These are phyloP conservation scores for Onthophagus sagittarius DNA, from an alignment of 2,888 invertebrate species.

Conservation along the genomic window DNA sequence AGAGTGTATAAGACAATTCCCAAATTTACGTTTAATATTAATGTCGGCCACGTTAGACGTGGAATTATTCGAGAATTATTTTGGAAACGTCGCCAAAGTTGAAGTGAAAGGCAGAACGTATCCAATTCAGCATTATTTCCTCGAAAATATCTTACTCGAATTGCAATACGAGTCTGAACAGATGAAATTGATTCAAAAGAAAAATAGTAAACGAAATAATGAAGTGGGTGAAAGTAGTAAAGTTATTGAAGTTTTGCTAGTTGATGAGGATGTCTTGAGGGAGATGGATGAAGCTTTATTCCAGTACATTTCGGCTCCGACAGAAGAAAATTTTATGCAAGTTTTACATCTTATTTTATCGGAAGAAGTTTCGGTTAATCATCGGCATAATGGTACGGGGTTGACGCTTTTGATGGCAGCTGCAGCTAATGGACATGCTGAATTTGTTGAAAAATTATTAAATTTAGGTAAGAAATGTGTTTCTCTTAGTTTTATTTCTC, in stretches of 20 bases:
- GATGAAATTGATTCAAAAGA: conserved; percentile 42
- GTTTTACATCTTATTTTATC: conserved; percentile 73
- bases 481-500: not conserved
- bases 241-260: not conserved
- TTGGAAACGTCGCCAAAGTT: conserved; percentile 58
- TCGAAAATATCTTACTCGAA: conserved; percentile 74
- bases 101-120: conserved; percentile 59
- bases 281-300: conserved; percentile 68
- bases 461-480: conserved; percentile 54
- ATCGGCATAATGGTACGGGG: conserved; percentile 48
- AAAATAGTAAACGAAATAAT: conserved; percentile 4
- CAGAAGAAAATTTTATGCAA: conserved; percentile 52
- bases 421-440: conserved; percentile 64
- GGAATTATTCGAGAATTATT: conserved; percentile 77
- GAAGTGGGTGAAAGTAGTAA: not conserved
- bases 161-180: conserved; percentile 55
- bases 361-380: conserved; percentile 72
- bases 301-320: conserved; percentile 59
- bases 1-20: conserved; percentile 66
- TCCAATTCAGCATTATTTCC: conserved; percentile 70
- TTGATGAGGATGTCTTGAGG: conserved; percentile 20
- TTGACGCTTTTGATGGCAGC: conserved; percentile 78
- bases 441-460: conserved; percentile 66
- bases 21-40: conserved; percentile 75
- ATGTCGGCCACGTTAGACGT: conserved; percentile 96